phyloP scores from a whole-genome alignment of 64 coral and sea anemone species.

The Acropora tenuis region DNA sequence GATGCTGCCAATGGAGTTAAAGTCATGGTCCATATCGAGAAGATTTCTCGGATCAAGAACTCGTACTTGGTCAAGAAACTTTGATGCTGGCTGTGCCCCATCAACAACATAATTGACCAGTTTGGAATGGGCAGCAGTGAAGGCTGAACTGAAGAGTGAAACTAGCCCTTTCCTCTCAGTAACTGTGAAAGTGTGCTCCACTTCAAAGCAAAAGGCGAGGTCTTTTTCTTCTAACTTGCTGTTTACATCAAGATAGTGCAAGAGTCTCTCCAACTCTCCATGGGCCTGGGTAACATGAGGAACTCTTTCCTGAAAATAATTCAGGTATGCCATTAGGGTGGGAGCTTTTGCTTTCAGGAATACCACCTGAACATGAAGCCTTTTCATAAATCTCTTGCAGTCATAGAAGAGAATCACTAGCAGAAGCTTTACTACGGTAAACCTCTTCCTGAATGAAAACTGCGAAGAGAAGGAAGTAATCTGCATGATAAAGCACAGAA shows the following conservation, averaged over 20 bases:
- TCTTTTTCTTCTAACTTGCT: conserved; percentile 18
- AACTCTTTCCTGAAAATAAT: conserved; percentile 43
- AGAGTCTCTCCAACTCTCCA: conserved; percentile 10
- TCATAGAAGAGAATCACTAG: conserved; percentile 29
- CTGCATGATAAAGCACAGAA: conserved; percentile 40
- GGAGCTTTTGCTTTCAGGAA: conserved; percentile 36
- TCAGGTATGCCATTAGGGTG: conserved; percentile 28
- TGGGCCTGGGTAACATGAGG: conserved; percentile 21
- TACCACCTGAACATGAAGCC: background rate
- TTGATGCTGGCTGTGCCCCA: too few relatives aligned
- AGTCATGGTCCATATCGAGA: background rate
- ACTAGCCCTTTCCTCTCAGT: too few relatives aligned
- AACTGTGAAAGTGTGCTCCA: background rate
- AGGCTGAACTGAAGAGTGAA: too few relatives aligned
- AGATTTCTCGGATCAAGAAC: too few relatives aligned
- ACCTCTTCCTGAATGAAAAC: conserved; percentile 24
- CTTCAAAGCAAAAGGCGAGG: conserved; percentile 13
- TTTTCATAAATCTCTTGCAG: conserved; percentile 38
- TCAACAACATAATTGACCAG: too few relatives aligned
- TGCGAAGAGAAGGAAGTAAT: conserved; percentile 12
- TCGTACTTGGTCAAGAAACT: too few relatives aligned
- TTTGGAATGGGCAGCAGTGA: too few relatives aligned
- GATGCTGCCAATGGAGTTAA: conserved; percentile 30
- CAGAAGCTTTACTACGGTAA: background rate
- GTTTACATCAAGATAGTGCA: conserved; percentile 7